These are phyloP conservation scores for Dolichomitus sp. DNA, from an alignment of 2,888 invertebrate species.

Conservation along the genomic window DNA sequence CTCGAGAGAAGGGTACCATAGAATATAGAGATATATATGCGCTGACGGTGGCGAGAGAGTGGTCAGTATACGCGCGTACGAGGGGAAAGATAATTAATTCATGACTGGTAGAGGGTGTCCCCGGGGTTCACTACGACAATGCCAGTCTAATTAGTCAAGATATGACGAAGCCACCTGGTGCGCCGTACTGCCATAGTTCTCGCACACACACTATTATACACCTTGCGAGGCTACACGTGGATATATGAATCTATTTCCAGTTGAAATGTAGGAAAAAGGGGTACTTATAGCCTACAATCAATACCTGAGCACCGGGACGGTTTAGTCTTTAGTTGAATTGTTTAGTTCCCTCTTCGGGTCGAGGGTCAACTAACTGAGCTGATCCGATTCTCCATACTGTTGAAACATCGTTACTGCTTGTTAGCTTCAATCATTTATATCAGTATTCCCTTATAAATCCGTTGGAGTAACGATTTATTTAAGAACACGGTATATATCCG, in stretches of 20 bases:
- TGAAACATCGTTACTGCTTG: constrained; percentile 10
- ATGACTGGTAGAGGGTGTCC: constrained; percentile 74
- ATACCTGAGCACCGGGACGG: constrained; percentile 6
- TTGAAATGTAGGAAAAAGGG: not conserved
- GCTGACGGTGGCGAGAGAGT: constrained; percentile 67
- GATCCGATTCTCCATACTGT: not conserved
- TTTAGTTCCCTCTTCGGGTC: not conserved
- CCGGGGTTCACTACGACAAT: constrained; percentile 78
- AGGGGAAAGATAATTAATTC: constrained; percentile 80
- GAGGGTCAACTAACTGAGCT: constrained; percentile 28
- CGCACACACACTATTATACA: constrained; percentile 28
- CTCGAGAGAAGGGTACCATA: constrained; percentile 34
- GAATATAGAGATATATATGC: constrained; percentile 49
- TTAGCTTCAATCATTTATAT: not conserved
- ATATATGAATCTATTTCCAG: constrained; percentile 36
- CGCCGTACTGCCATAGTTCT: constrained; percentile 23
- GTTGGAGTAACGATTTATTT: not conserved
- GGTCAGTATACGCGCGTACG: constrained; percentile 70
- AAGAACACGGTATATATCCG: not conserved
- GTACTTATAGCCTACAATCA: constrained; percentile 12
- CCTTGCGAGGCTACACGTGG: not conserved
- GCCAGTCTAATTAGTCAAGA: constrained; percentile 81
- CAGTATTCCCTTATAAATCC: not conserved
- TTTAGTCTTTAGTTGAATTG: not conserved
- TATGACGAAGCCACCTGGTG: constrained; percentile 75